Evolutionary conservation across 2,888 invertebrate species (phyloP), one percentile per base, ranked within the genome.

Genomic region (Syritta pipiens): DNA sequence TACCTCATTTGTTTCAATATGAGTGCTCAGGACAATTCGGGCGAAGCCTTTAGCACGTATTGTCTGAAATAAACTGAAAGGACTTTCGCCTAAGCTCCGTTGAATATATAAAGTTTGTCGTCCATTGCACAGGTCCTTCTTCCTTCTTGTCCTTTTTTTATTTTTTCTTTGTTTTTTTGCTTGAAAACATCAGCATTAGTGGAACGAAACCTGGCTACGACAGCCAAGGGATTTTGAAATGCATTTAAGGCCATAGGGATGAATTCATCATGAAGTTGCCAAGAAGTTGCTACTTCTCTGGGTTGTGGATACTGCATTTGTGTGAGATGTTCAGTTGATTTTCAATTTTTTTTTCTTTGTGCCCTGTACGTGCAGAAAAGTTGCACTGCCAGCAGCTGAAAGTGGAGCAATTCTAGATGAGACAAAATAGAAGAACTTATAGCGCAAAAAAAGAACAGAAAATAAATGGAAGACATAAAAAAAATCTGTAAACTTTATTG

Each of bases 261-360:
- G 26, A 65, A 65, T 65, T 53, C 42, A 65, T 67, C 65, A 67
- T 67, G 24, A 55, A 67, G 55, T 67, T 67, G 37, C 55, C 67
- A 67, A 67, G 46, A 55, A 55, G 46, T 53, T 42, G 26, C 55
- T 49, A 4, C 32, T 19, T 28, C 12, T 7, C 40, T 14, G 4
- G 24, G n/a, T 24, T 37, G 35, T 40, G 2, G 19, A 30, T 19
- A 46, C 32, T 55, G 26, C 26, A 44, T 20, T 24, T 22, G 32
- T 46, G 32, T 55, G 20, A 4, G 19, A 30, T 37, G 42, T 51
- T 20, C 51, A n/a, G 24, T 35, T 26, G 22, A 24, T 53, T 65
- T 32, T 5, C 6, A n/a, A 2, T 12, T 46, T 32, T 19, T 32
- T 26, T 24, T 24, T 32, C 10, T 14, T 32, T 42, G n/a, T 63